Percentiles rank a stretch among this genome's conserved stretches.
These are phyloP conservation scores for Octopus sinensis DNA, from an alignment of 1,140 invertebrate species.

Conservation along the genomic window DNA sequence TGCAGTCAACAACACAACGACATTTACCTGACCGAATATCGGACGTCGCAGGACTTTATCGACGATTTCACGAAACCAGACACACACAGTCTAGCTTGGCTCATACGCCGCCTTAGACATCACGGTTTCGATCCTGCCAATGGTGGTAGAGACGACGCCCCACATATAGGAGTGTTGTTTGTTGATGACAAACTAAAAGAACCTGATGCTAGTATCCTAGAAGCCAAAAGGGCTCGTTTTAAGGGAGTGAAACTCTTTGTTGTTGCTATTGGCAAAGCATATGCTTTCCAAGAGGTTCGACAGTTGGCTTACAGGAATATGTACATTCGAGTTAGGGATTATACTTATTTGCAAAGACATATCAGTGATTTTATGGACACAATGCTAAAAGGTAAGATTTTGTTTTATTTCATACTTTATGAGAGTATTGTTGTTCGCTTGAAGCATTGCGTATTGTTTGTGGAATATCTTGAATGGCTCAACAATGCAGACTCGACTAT, in stretches of 20 bases:
- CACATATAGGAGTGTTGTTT: not conserved
- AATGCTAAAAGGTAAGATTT: not conserved
- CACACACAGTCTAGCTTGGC: not conserved
- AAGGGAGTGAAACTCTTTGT: not conserved
- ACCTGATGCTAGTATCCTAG: not conserved
- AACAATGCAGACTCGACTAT: no score
- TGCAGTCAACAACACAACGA: not conserved
- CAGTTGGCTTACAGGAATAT: not conserved
- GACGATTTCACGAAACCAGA: not conserved
- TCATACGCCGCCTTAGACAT: not conserved
- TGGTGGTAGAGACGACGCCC: not conserved
- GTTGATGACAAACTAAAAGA: not conserved
- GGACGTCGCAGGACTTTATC: not conserved
- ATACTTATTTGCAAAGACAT: not conserved
- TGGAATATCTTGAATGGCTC: no score
- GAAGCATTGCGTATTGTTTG: no score
- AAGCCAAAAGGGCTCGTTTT: not conserved
- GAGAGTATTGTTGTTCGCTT: no score
- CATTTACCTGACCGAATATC: conserved; percentile 6
- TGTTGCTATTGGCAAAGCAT: not conserved
- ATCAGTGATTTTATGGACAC: conserved; percentile 1
- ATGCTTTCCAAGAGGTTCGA: not conserved
- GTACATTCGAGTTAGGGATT: not conserved
- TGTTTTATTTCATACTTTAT: not conserved
- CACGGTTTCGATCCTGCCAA: conserved; percentile 1